Base-by-base conservation (phyloP, 2,113 vertebrate genomes). In the Tetrax tetrax region DNA sequence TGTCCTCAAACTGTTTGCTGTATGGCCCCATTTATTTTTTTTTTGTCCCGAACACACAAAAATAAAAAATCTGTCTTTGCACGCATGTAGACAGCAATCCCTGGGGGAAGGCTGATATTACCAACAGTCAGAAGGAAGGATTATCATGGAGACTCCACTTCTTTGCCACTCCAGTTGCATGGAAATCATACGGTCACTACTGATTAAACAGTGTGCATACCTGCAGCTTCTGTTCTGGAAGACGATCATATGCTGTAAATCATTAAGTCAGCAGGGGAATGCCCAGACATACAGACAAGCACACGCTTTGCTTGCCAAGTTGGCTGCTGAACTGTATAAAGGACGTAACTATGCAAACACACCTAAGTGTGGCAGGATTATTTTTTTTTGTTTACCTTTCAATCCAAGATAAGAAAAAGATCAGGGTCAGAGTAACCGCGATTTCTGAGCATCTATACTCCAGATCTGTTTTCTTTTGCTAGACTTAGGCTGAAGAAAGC, bases 241-340 rank as follows among this genome's bases (percentile, higher is more conserved):
- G 48, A 53, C 1, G 14, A 90, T 29, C 65, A 31, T 45, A 25
- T 19, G 53, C 14, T 79, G 69, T 60, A 91, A 96, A 93, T 65
- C 65, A 95, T 56, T 63, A 93, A 92, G 69, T 51, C 60, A 78
- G 37, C 33, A 92, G 78, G 45, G 50, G 59, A 97, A 91, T 93
- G 31, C 59, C 70, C 82, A 61, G 82, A 87, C 87, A 89, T 51
- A 84, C 38, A 91, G 60, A 85, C 38, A 87, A 7, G 28, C 19
- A 93, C 63, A 80, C 53, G 21, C 31, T 50, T 24, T 9, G 20
- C 79, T 80, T 93, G 85, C 95, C 87, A 95, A 90, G 20, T 9
- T 71, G 65, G 69, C 77, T 65, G n/a, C 61, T 65, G 38, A 85
- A 80, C 37, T 3, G 1, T 21, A 50, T 24, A 70, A 93, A 86